phyloP scores from a whole-genome alignment of 2,797 vertebrate genomes.

The Anniella stebbinsi region DNA sequence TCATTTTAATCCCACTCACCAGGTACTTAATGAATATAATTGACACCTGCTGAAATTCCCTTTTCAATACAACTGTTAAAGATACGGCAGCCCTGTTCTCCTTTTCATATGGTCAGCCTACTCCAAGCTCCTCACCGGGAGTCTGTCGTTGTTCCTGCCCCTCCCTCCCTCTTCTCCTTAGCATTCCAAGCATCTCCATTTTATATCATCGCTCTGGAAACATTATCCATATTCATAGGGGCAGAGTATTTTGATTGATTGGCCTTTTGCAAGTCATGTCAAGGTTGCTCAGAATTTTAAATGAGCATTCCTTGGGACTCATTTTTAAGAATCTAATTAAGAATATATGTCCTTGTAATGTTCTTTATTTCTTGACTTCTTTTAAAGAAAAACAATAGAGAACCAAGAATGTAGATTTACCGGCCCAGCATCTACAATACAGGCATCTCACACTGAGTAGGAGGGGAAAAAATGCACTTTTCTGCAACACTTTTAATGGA shows the following conservation, averaged over 20 bases:
- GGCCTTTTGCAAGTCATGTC: conserved; percentile 46
- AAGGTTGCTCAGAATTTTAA: conserved; percentile 11
- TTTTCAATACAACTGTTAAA: too few species aligned
- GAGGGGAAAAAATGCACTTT: neutral
- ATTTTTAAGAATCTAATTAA: conserved; percentile 40
- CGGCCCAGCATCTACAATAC: neutral
- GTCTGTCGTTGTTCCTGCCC: neutral
- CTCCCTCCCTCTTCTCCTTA: neutral
- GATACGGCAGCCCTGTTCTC: too few species aligned
- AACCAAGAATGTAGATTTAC: neutral
- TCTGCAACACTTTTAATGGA: conserved; percentile 10
- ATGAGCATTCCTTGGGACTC: conserved; percentile 5
- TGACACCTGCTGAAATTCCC: too few species aligned
- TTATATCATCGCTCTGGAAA: conserved; percentile 12
- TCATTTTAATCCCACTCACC: too few species aligned
- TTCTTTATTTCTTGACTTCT: conserved; percentile 12
- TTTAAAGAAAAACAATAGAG: neutral
- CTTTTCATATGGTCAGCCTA: too few species aligned
- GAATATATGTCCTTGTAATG: neutral
- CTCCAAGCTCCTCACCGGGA: neutral
- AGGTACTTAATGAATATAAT: too few species aligned
- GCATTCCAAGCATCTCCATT: neutral
- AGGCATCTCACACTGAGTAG: neutral
- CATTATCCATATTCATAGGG: conserved; percentile 11
- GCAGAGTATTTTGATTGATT: conserved; percentile 30